Conservation (phyloP, 2,888 invertebrate species). For the Ophioninae sp. region DNA sequence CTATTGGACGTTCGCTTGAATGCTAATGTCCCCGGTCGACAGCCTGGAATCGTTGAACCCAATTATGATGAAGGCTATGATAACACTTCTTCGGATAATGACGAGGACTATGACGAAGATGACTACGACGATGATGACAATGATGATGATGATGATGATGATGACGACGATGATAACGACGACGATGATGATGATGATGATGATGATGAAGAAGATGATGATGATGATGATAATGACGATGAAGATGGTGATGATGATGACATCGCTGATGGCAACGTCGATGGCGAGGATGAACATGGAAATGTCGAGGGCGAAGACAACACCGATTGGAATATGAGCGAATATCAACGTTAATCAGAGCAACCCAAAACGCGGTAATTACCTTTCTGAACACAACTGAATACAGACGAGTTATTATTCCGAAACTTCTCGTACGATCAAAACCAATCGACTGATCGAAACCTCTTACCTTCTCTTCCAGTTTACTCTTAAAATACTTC, state of each 20-base stretch:
- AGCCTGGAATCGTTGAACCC: conserved; percentile 34
- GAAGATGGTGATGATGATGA: conserved; percentile 35
- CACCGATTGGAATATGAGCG: conserved; percentile 51
- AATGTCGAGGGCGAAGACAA: conserved; percentile 48
- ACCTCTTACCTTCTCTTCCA: neutral
- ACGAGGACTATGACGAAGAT: conserved; percentile 56
- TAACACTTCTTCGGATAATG: conserved; percentile 68
- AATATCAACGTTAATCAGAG: conserved; percentile 35
- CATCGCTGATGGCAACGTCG: neutral
- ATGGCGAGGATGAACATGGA: conserved; percentile 20
- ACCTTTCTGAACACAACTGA: neutral
- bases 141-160: conserved; percentile 38
- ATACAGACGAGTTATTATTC: neutral
- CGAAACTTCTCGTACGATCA: neutral
- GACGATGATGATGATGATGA: neutral
- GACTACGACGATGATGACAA: conserved; percentile 55
- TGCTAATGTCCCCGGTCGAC: conserved; percentile 40
- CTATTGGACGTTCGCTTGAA: neutral
- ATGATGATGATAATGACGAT: conserved; percentile 26
- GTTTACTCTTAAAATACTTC: conserved; percentile 33
- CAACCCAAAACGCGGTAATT: neutral
- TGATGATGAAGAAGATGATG: conserved; percentile 30
- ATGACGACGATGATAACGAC: conserved; percentile 25
- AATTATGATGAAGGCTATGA: conserved; percentile 66
- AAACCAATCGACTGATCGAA: neutral